Evolutionary conservation across 2,888 invertebrate genomes (phyloP), one percentile per base, ranked within the genome.

Genomic region (Drosophila siamana): DNA sequence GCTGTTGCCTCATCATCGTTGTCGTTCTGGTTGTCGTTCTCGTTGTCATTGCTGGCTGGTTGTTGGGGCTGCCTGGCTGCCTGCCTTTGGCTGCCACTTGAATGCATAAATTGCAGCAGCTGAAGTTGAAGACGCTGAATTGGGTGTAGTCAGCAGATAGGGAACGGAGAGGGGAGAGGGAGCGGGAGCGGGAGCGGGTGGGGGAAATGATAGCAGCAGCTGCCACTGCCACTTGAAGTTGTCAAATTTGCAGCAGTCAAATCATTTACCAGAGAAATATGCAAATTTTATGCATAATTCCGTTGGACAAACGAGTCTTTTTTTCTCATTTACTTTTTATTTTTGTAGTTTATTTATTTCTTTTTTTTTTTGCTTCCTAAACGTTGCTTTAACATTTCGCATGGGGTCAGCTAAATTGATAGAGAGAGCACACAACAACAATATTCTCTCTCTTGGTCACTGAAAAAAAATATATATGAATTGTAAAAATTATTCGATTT

Each of bases 21-120:
- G n/a, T 43, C 16, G 41, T 60, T 65, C 76, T 71, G 69, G 48
- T 72, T 50, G n/a, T 43, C 16, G 41, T 60, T 65, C 76, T 71
- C 74, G 48, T 72, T 50, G n/a, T 43, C 16, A 36, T 60, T 65
- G 79, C 26, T 26, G 26, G 24, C 24, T 24, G 24, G 24, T 9
- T 54, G 11, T 43, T 69, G 36, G 4, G 11, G 64, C 68, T 33
- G 47, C 57, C 19, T 19, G n/a, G n/a, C n/a, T n/a, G n/a, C n/a
- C 63, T 77, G 70, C 64, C 60, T 62, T 76, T 75, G 77, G 83
- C 80, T 77, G 82, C 76, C 82, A 82, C 83, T 83, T 82, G 86
- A 83, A 79, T 87, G 82, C 88, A 85, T 83, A 83, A 83, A 87
- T 87, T 87, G 83, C 78, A 78, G 62, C 76, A 78, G 69, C 69